phyloP scores from a whole-genome alignment of 2,113 vertebrate species.

The Ailuropoda melanoleuca region DNA sequence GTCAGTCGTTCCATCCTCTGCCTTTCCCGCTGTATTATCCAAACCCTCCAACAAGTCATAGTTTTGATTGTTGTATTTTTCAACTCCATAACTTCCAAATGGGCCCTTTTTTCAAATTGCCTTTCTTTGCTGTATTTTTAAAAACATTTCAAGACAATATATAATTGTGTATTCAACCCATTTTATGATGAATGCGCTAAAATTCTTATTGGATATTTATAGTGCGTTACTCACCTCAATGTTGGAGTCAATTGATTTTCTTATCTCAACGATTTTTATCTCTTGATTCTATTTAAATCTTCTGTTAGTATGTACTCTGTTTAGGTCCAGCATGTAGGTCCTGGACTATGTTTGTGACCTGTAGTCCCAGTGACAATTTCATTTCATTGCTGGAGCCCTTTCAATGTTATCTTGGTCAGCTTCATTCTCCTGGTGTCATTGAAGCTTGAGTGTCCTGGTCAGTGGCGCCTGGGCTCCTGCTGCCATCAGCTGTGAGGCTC shows the following conservation, averaged over 20 bases:
- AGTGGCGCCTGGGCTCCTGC: rapidly evolving
- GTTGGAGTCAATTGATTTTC: not conserved
- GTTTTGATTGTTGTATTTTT: not conserved
- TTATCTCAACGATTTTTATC: not conserved
- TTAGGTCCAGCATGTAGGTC: not conserved
- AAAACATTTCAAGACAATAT: not conserved
- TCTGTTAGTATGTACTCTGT: not conserved
- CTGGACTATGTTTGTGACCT: not conserved
- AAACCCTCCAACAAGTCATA: not conserved
- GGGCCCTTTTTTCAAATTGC: not conserved
- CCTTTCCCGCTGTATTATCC: not conserved
- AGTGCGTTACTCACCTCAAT: rapidly evolving
- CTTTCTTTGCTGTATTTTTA: not conserved
- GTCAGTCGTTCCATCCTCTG: not conserved
- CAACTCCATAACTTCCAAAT: not conserved
- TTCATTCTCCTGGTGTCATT: not conserved
- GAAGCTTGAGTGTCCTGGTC: no score
- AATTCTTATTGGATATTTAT: no score
- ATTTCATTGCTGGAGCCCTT: not conserved
- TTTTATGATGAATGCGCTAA: not conserved
- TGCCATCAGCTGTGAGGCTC: not conserved
- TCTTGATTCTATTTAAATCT: not conserved
- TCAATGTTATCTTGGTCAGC: rapidly evolving
- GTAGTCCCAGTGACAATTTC: rapidly evolving
- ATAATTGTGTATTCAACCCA: not conserved